These are phyloP conservation scores for Gouania willdenowi DNA, from an alignment of 2,797 vertebrate species.

Conservation along the genomic window DNA sequence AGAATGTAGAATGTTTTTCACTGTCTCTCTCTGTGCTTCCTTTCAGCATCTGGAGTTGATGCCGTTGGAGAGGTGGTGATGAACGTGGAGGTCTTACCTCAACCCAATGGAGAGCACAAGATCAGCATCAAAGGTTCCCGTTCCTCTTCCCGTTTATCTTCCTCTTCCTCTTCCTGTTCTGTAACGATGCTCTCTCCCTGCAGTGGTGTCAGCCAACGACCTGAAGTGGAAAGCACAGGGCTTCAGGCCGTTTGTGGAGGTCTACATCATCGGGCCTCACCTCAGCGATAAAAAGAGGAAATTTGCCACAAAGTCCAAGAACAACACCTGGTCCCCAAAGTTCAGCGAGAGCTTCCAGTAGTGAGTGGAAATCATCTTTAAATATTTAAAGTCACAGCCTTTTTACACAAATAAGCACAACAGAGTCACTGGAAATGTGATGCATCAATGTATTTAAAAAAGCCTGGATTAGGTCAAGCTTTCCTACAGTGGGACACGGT, in stretches of 20 bases:
- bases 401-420: too few relatives aligned
- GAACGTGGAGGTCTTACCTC: constrained; percentile 88
- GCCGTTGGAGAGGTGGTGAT: constrained; percentile 91
- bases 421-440: too few relatives aligned
- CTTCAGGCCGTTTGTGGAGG: constrained; percentile 95
- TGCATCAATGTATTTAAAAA: too few relatives aligned
- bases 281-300: constrained; percentile 98
- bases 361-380: too few relatives aligned
- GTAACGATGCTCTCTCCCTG: background rate
- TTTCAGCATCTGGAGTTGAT: constrained; percentile 87
- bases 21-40: constrained; percentile 6
- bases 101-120: constrained; percentile 91
- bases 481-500: too few relatives aligned
- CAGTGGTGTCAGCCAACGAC: constrained; percentile 90
- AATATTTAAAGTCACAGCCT: too few relatives aligned
- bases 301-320: constrained; percentile 97
- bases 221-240: constrained; percentile 96
- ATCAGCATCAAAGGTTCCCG: constrained; percentile 90
- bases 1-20: too few relatives aligned
- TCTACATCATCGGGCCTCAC: constrained; percentile 94
- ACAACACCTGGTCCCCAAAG: constrained; percentile 96
- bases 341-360: constrained; percentile 92
- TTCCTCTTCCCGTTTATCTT: too few relatives aligned
- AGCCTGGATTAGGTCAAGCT: too few relatives aligned
- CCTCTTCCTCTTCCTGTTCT: background rate